Conservation (phyloP, 2,113 vertebrate species). For the Acinonyx jubatus region DNA sequence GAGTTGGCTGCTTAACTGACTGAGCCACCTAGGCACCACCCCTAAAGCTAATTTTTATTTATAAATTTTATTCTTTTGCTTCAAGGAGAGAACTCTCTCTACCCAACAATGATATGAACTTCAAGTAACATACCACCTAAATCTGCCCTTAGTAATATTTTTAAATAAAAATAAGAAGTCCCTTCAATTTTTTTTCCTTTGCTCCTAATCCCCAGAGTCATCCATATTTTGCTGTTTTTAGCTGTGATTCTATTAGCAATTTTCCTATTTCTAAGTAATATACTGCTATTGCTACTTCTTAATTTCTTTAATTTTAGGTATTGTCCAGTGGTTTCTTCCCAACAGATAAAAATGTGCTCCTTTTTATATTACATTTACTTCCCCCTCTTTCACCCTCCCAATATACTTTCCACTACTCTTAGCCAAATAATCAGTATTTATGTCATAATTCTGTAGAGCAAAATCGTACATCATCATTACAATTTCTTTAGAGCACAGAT, state of each 20-base stretch:
- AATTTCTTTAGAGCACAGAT: not conserved
- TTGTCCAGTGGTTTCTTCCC: not conserved
- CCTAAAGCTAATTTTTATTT: conserved; percentile 24
- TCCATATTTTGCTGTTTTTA: not conserved
- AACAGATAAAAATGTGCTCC: not conserved
- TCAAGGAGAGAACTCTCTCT: not conserved
- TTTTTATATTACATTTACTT: not conserved
- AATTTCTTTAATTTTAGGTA: not conserved
- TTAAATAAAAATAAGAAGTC: not conserved
- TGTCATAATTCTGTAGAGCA: not conserved
- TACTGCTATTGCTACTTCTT: not conserved
- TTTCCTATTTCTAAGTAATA: not conserved
- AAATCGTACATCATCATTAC: not conserved
- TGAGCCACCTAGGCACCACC: not conserved
- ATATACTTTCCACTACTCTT: not conserved
- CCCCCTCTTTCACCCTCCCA: not conserved
- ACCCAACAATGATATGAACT: not conserved
- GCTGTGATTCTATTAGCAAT: conserved; percentile 20
- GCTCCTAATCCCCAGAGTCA: not conserved
- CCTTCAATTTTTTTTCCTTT: not conserved
- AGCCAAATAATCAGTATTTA: not conserved
- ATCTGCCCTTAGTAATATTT: not conserved
- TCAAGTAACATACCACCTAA: not conserved
- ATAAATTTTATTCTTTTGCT: not conserved
- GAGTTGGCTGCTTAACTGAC: too few relatives aligned